These are phyloP conservation scores for Pomatostomus ruficeps DNA, from an alignment of 2,113 vertebrate genomes.

Conservation along the genomic window DNA sequence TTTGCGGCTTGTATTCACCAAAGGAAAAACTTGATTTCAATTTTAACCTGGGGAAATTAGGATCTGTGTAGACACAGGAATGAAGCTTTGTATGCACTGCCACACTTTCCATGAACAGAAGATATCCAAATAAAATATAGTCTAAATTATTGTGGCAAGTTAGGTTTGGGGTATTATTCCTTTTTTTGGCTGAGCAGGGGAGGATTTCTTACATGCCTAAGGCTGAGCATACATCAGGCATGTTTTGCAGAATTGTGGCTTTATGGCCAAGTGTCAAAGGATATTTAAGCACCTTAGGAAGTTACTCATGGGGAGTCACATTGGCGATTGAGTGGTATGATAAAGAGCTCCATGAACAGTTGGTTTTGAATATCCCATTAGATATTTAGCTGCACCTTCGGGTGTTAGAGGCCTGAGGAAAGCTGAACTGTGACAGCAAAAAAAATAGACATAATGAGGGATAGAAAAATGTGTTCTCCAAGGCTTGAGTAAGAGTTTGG, in stretches of 20 bases:
- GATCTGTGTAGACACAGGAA: not conserved
- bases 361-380: not conserved
- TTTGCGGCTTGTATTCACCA: not conserved
- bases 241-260: not conserved
- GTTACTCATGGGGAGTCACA: not conserved
- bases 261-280: not conserved
- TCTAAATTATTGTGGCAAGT: not conserved
- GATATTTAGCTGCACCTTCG: not conserved
- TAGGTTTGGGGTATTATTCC: not conserved
- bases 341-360: not conserved
- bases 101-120: not conserved
- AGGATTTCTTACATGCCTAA: not conserved
- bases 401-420: not conserved
- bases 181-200: not conserved
- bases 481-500: not conserved
- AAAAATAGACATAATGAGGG: not conserved
- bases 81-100: not conserved
- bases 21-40: not conserved
- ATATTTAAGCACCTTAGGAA: not conserved
- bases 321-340: not conserved
- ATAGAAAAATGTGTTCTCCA: not conserved
- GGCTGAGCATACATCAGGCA: not conserved
- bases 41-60: not conserved
- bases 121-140: not conserved
- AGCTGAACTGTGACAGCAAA: not conserved